Conservation (phyloP, 2,113 vertebrate genomes). For the Cochlearius cochlearius region DNA sequence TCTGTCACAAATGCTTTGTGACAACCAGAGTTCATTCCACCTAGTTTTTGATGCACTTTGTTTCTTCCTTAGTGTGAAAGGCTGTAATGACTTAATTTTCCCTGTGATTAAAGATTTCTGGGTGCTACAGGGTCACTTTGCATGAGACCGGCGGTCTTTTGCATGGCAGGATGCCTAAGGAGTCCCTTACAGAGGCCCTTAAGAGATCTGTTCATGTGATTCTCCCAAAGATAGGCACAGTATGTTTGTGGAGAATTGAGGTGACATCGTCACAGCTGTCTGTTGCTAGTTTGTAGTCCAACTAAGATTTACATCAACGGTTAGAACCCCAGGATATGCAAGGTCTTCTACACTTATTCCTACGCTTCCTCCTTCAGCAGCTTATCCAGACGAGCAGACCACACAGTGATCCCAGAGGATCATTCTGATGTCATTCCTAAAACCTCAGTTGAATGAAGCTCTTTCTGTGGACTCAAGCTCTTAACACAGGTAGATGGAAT, state of each 20-base stretch:
- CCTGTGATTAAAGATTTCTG: not conserved
- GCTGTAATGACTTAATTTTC: not conserved
- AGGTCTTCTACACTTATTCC: not conserved
- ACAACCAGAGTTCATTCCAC: not conserved
- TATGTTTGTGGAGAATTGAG: not conserved
- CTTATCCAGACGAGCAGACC: not conserved
- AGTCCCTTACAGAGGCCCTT: not conserved
- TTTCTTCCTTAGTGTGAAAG: not conserved
- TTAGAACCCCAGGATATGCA: not conserved
- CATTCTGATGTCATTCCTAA: not conserved
- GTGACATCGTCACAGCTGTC: not conserved
- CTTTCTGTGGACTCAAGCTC: not conserved
- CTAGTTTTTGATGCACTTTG: not conserved
- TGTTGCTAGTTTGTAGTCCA: not conserved
- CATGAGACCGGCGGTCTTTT: not conserved
- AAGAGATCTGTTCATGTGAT: not conserved
- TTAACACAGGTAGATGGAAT: not conserved
- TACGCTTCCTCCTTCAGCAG: not conserved
- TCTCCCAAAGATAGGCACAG: not conserved
- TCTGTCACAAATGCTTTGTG: not conserved
- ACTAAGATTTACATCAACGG: not conserved
- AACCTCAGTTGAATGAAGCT: not conserved
- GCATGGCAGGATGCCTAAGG: not conserved
- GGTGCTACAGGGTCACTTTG: not conserved
- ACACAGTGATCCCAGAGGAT: not conserved